Base-by-base conservation (phyloP, 2,888 invertebrate genomes). In the Hipparchia sbordonii region DNA sequence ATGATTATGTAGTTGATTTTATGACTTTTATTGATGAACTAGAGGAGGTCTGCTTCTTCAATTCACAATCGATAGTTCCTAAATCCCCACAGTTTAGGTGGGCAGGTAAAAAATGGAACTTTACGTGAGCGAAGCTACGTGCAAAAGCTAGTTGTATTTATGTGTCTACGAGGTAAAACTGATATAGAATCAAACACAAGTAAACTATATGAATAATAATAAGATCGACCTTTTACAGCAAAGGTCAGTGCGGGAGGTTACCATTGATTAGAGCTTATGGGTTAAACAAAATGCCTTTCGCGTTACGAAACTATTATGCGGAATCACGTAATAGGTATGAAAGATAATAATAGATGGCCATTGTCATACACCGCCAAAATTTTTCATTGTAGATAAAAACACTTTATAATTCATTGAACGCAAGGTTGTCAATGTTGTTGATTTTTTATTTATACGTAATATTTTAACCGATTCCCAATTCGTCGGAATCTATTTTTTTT, bases 161-260 rank as follows among this genome's bases (percentile, higher is more conserved):
- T 23, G 23, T 23, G 63, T 2, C 7, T 2, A 69, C 72, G 65
- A 72, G 61, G 65, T 71, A 59, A 74, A 71, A 71, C 69, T 52
- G 60, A 51, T 61, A 13, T 69, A 48, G 68, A 68, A 68, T 46
- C 45, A 10, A 57, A 57, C 54, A 13, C 65, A 59, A 70, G 69
- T 73, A 74, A 74, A 67, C 23, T 63, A 57, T 52, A 52, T 48
- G 56, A 71, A 66, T 74, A 87, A 87, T 23, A 23, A 78, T 74
- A 74, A 75, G 72, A 72, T 73, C 70, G 79, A 82, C 84, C 82
- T 87, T 82, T 80, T 39, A 52, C 69, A 66, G 71, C 70, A 82
- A 79, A 89, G 89, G 90, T 88, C 86, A 81, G 67, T 74, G 65
- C 74, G 72, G 80, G 82, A 89, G 89, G 90, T 87, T 87, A 78